Evolutionary conservation across 2,113 vertebrate species (phyloP).

Genomic region (Odocoileus hemionus): DNA sequence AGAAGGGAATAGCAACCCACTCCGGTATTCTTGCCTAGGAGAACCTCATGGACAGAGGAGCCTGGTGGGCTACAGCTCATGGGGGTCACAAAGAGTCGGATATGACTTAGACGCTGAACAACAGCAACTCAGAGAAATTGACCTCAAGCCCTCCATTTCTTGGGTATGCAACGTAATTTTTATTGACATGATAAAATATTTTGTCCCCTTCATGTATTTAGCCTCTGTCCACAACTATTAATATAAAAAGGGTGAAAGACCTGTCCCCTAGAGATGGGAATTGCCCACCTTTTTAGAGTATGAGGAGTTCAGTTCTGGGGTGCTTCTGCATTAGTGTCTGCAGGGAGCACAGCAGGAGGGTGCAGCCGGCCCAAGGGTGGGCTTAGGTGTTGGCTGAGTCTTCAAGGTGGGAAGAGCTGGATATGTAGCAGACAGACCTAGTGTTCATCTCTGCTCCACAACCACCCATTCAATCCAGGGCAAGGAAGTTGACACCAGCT

Average conservation of each 20-base stretch:
- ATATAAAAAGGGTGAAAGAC: not conserved
- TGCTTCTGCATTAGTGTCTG: not conserved
- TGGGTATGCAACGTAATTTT: conserved; percentile 21
- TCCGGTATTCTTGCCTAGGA: not conserved
- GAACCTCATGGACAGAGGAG: not conserved
- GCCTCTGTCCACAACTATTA: not conserved
- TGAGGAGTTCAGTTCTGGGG: not conserved
- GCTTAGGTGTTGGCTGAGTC: not conserved
- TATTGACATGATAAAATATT: conserved; percentile 52
- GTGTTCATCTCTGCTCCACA: not conserved
- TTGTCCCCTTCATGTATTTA: conserved; percentile 3
- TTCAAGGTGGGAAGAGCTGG: not conserved
- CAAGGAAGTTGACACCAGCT: not conserved
- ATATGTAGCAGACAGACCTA: not conserved
- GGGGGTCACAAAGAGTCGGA: not conserved
- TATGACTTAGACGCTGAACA: not conserved
- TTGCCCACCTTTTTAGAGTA: not conserved
- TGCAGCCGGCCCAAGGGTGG: not conserved
- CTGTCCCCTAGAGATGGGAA: not conserved
- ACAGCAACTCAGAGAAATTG: not conserved
- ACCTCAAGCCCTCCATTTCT: conserved; percentile 8
- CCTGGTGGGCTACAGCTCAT: not conserved
- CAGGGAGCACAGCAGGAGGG: not conserved
- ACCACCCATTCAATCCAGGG: not conserved
- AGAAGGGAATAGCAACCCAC: not conserved